These are phyloP conservation scores for Idaea aversata DNA, from an alignment of 2,888 invertebrate species.

Conservation along the genomic window DNA sequence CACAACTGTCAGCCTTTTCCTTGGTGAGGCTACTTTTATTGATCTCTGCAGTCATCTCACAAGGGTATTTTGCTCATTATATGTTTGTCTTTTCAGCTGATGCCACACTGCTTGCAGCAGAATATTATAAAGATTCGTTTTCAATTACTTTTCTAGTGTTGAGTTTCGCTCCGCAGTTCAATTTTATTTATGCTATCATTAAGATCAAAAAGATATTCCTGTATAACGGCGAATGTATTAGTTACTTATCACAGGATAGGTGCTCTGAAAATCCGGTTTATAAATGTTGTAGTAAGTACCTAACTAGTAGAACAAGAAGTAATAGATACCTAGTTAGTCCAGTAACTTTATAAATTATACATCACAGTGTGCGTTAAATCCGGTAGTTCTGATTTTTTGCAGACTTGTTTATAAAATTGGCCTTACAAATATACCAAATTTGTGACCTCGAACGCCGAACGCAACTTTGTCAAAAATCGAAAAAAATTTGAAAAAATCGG, in stretches of 20 bases:
- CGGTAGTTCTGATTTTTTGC: no score
- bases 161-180: slow-evolving; percentile 64
- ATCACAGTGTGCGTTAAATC: no score
- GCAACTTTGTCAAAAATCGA: no score
- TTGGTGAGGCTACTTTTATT: slow-evolving; percentile 44
- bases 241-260: slow-evolving; percentile 45
- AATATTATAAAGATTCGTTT: slow-evolving; percentile 54
- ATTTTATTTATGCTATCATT: slow-evolving; percentile 61
- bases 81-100: slow-evolving; percentile 45
- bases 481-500: no score
- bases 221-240: slow-evolving; percentile 62
- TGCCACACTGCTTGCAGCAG: slow-evolving; percentile 56
- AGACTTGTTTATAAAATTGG: no score
- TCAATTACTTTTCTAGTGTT: slow-evolving; percentile 46
- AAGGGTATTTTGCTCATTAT: no score
- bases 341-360: no score
- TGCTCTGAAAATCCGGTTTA: slow-evolving; percentile 52
- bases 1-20: slow-evolving; percentile 58
- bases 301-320: not conserved
- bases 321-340: not conserved
- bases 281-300: slow-evolving; percentile 63
- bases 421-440: no score
- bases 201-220: slow-evolving; percentile 61
- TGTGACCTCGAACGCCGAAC: no score
- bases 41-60: not conserved